Conservation (phyloP, 1,140 invertebrate species). For the Oryzaephilus surinamensis region DNA sequence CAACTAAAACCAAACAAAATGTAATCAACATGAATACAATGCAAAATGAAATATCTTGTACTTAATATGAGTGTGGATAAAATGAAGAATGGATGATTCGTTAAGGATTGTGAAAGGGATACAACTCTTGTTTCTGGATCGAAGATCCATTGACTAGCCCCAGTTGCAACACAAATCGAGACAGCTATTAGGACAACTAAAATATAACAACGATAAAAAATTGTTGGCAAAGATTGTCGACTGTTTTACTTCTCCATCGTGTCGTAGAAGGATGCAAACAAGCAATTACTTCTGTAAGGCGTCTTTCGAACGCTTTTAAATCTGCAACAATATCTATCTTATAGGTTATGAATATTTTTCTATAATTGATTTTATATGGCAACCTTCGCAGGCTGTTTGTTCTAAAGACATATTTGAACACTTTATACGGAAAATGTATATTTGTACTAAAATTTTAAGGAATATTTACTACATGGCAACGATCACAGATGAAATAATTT, state of each 20-base stretch:
- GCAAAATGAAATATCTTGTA: slow-evolving; percentile 32
- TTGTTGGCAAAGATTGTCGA: slow-evolving; percentile 13
- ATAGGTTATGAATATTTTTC: slow-evolving; percentile 27
- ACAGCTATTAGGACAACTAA: slow-evolving; percentile 76
- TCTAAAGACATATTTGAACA: slow-evolving; percentile 45
- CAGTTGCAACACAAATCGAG: slow-evolving; percentile 79
- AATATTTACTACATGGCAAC: background rate
- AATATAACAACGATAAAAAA: slow-evolving; percentile 7
- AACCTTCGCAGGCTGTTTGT: slow-evolving; percentile 68
- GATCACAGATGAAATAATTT: too few species aligned
- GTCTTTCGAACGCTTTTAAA: slow-evolving; percentile 91
- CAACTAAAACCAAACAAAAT: slow-evolving; percentile 47
- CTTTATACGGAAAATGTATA: background rate
- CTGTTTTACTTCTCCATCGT: slow-evolving; percentile 78
- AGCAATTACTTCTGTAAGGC: slow-evolving; percentile 92
- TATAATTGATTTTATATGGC: slow-evolving; percentile 18
- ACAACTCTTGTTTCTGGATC: slow-evolving; percentile 83
- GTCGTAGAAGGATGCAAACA: slow-evolving; percentile 83
- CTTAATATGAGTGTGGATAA: slow-evolving; percentile 74
- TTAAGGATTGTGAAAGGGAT: slow-evolving; percentile 79
- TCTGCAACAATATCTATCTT: slow-evolving; percentile 56
- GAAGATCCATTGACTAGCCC: slow-evolving; percentile 89
- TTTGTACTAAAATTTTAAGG: too few species aligned
- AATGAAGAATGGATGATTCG: slow-evolving; percentile 95
- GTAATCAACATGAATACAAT: background rate